Percentiles rank a stretch among this genome's conserved stretches.
phyloP scores from a whole-genome alignment of 2,888 invertebrate species.

The Drosophila meridiana region DNA sequence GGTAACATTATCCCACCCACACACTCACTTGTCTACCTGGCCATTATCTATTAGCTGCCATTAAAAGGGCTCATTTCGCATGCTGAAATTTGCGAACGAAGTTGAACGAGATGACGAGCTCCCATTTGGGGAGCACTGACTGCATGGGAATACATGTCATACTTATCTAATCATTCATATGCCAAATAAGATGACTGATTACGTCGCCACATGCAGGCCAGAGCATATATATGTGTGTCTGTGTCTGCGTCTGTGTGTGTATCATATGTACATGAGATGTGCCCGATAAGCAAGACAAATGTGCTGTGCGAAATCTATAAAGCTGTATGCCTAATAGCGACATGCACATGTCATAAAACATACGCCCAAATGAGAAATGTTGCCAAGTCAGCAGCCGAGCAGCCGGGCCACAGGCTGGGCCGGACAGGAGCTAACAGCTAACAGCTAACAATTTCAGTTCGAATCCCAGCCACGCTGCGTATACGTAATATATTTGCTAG shows the following conservation, averaged over 20 bases:
- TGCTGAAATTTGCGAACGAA: slow-evolving; percentile 54
- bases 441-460: slow-evolving; percentile 5
- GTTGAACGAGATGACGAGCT: slow-evolving; percentile 35
- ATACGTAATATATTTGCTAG: slow-evolving; percentile 58
- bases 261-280: slow-evolving; percentile 13
- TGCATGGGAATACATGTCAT: slow-evolving; percentile 31
- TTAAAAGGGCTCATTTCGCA: slow-evolving; percentile 46
- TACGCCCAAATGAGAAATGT: slow-evolving; percentile 60
- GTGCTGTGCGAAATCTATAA: slow-evolving; percentile 72
- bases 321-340: slow-evolving; percentile 67
- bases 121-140: slow-evolving; percentile 25
- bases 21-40: slow-evolving; percentile 17
- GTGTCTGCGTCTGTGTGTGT: not conserved
- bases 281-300: slow-evolving; percentile 75
- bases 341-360: slow-evolving; percentile 73
- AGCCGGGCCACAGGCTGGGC: not conserved
- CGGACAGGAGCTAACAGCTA: slow-evolving; percentile 6
- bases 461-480: slow-evolving; percentile 24
- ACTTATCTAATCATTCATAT: slow-evolving; percentile 73
- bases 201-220: slow-evolving; percentile 55
- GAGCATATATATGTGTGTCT: not conserved
- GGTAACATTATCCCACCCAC: slow-evolving; percentile 1
- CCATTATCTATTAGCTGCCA: slow-evolving; percentile 57
- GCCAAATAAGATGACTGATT: slow-evolving; percentile 77
- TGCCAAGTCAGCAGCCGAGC: slow-evolving; percentile 63